Percentiles rank a stretch among this genome's conserved stretches.
Evolutionary conservation across 2,888 invertebrate genomes (phyloP).

Genomic region (Cheilosia variabilis): DNA sequence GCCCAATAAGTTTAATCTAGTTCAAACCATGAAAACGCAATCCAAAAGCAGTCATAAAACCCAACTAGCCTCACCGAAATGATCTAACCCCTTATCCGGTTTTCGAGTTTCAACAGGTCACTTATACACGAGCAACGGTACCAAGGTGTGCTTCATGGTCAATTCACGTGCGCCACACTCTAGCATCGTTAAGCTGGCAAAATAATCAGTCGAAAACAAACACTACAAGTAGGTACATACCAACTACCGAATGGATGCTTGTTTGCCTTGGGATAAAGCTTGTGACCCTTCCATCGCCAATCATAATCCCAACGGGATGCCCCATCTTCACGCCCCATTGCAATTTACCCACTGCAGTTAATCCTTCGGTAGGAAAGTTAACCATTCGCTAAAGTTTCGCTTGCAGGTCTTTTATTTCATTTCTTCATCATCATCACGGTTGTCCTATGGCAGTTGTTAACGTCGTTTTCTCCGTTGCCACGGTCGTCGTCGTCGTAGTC

Average conservation of each 20-base stretch:
- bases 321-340: conserved; percentile 61
- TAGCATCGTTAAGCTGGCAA: conserved; percentile 39
- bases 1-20: too few species aligned
- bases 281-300: conserved; percentile 11
- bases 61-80: too few species aligned
- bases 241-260: conserved; percentile 26
- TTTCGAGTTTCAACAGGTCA: too few species aligned
- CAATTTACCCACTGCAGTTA: conserved; percentile 74
- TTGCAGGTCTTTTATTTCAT: conserved; percentile 72
- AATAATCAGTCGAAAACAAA: conserved; percentile 50
- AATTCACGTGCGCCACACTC: conserved; percentile 42
- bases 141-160: conserved; percentile 41
- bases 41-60: too few species aligned
- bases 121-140: too few species aligned
- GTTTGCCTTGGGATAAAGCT: conserved; percentile 31
- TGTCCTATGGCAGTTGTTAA: conserved; percentile 61
- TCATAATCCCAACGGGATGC: conserved; percentile 64
- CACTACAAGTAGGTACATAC: conserved; percentile 4
- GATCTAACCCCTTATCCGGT: too few species aligned
- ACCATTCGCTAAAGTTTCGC: conserved; percentile 72
- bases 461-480: conserved; percentile 58
- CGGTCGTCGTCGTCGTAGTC: conserved; percentile 41
- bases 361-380: conserved; percentile 74
- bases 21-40: too few species aligned
- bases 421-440: conserved; percentile 54